Conservation (phyloP, 1,140 invertebrate species). For the Leucophenga varia region DNA sequence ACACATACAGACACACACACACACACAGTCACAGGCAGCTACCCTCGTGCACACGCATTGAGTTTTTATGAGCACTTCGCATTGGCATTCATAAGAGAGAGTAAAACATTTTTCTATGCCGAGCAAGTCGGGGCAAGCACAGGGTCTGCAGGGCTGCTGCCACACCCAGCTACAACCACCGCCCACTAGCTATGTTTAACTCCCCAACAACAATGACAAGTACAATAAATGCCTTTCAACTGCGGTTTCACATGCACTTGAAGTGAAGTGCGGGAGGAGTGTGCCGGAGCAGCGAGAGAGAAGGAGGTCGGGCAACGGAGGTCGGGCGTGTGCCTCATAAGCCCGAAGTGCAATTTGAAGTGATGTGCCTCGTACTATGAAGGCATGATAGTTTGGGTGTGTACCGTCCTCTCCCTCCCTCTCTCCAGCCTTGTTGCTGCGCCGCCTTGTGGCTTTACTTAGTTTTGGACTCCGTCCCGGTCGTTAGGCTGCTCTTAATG, state of each 20-base stretch:
- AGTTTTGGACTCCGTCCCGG: constrained; percentile 23
- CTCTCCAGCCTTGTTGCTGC: constrained; percentile 8
- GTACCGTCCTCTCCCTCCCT: neutral
- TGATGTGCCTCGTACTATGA: constrained; percentile 30
- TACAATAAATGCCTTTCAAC: constrained; percentile 54
- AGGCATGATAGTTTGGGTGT: constrained; percentile 41
- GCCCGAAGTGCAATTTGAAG: constrained; percentile 27
- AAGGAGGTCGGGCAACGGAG: too few relatives aligned
- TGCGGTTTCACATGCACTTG: constrained; percentile 53
- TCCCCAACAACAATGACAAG: constrained; percentile 46
- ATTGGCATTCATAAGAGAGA: constrained; percentile 47
- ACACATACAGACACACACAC: constrained; percentile 19
- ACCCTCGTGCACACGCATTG: constrained; percentile 1
- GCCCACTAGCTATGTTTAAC: neutral
- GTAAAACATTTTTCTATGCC: constrained; percentile 33
- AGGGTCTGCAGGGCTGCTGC: too few relatives aligned
- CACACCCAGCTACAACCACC: constrained; percentile 10
- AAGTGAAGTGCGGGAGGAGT: constrained; percentile 30
- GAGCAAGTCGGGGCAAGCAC: constrained; percentile 2
- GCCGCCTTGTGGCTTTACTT: constrained; percentile 27
- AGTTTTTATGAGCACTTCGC: constrained; percentile 42
- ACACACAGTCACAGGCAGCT: too few relatives aligned
- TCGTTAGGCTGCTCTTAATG: constrained; percentile 40
- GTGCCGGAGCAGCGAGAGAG: neutral
- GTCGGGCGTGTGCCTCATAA: constrained; percentile 22